These are phyloP conservation scores for Zosterops borbonicus DNA, from an alignment of 2,113 vertebrate genomes.

Conservation along the genomic window DNA sequence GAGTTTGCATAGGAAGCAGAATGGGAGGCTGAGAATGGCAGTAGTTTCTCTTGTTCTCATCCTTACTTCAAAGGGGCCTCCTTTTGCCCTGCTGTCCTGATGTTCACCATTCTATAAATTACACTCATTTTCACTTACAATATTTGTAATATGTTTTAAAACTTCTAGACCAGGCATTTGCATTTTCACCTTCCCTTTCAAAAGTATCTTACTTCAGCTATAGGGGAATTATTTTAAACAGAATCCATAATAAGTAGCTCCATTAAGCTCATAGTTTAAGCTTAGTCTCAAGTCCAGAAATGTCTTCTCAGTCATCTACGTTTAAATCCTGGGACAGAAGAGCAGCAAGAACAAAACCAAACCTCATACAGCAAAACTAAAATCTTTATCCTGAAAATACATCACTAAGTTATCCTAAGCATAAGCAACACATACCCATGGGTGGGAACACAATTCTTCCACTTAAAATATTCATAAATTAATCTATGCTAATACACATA, in stretches of 20 bases:
- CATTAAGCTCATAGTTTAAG: not conserved
- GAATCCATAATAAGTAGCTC: not conserved
- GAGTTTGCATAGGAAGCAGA: not conserved
- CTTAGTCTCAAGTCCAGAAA: not conserved
- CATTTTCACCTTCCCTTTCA: not conserved
- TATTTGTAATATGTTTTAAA: not conserved
- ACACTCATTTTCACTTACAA: not conserved
- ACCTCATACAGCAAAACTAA: not conserved
- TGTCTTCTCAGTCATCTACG: not conserved
- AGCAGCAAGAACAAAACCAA: not conserved
- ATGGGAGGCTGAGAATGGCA: not conserved
- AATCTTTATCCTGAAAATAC: not conserved
- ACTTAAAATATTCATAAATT: slow-evolving; percentile 23
- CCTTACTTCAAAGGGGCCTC: not conserved
- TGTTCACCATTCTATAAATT: not conserved
- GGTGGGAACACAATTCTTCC: not conserved
- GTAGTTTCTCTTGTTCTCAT: not conserved
- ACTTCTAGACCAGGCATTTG: not conserved
- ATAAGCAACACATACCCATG: not conserved
- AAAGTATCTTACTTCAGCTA: not conserved
- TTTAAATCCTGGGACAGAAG: not conserved
- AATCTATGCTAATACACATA: not conserved
- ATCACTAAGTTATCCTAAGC: not conserved
- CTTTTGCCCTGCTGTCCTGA: not conserved
- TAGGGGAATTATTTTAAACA: not conserved